Conservation (phyloP, 2,888 invertebrate species). For the Tenodera sinensis region DNA sequence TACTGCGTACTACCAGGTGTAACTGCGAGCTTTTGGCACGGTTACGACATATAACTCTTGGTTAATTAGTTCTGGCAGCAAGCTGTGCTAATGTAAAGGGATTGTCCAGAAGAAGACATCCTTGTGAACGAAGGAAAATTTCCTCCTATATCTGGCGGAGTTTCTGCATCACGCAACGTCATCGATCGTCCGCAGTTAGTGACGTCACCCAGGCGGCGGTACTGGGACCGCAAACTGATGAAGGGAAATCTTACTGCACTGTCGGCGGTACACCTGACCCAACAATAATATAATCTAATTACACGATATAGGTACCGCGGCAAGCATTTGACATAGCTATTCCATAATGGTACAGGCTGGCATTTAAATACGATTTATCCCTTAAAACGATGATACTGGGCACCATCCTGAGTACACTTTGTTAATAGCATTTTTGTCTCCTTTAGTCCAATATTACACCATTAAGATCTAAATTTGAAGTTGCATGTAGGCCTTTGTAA, state of each 20-base stretch:
- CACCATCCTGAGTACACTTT: no score
- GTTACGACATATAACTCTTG: background rate
- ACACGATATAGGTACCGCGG: no score
- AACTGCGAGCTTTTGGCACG: background rate
- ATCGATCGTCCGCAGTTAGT: conserved; percentile 19
- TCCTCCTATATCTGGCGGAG: background rate
- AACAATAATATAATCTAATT: no score
- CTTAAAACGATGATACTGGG: no score
- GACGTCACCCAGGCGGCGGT: background rate
- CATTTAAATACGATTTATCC: no score
- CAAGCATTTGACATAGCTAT: no score
- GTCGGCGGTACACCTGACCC: background rate
- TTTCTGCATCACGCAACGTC: conserved; percentile 37
- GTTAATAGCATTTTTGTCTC: no score
- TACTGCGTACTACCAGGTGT: background rate
- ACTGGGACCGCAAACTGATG: conserved; percentile 11
- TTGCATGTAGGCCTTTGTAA: no score
- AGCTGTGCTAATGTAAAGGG: background rate
- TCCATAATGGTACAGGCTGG: no score
- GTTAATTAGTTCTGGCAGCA: background rate
- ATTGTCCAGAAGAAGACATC: background rate
- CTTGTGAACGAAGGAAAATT: background rate
- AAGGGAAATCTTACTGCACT: background rate
- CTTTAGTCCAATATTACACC: no score
- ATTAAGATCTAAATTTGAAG: no score